Percentiles rank a stretch among this genome's conserved stretches.
phyloP scores from a whole-genome alignment of 2,888 invertebrate species.

The Cerastis leucographa region DNA sequence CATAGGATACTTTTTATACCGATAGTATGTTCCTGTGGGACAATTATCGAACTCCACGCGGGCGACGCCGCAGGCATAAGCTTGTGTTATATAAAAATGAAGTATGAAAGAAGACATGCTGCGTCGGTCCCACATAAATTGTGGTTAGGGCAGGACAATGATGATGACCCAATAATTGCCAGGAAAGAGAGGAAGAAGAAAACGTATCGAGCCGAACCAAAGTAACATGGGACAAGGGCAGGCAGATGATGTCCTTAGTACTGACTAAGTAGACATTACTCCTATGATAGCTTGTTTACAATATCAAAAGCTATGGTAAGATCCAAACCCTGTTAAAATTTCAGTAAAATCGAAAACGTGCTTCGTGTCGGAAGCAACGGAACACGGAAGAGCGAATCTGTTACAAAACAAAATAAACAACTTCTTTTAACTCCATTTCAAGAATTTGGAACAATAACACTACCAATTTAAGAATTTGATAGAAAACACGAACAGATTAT shows the following conservation, averaged over 20 bases:
- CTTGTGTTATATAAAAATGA: background rate
- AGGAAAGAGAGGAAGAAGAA: background rate
- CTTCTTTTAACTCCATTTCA: slow-evolving; percentile 32
- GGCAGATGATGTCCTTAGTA: background rate
- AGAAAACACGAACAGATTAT: slow-evolving; percentile 41
- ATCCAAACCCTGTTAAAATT: slow-evolving; percentile 19
- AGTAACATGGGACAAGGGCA: background rate
- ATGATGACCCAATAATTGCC: background rate
- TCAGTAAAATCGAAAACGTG: slow-evolving; percentile 51
- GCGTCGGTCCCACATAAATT: background rate
- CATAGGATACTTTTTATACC: no score
- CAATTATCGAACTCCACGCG: no score
- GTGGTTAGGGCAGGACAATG: background rate
- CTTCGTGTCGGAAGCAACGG: slow-evolving; percentile 37
- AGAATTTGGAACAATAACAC: slow-evolving; percentile 54
- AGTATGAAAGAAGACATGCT: background rate
- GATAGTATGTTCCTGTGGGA: no score
- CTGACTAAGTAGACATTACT: background rate
- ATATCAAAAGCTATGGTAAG: slow-evolving; percentile 1
- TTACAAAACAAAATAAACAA: slow-evolving; percentile 52
- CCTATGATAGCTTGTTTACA: slow-evolving; percentile 3
- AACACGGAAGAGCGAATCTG: slow-evolving; percentile 58
- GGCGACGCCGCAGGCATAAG: no score
- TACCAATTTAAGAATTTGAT: slow-evolving; percentile 34
- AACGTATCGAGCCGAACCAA: background rate